These are phyloP conservation scores for Calephelis virginiensis DNA, from an alignment of 1,140 invertebrate species.

Conservation along the genomic window DNA sequence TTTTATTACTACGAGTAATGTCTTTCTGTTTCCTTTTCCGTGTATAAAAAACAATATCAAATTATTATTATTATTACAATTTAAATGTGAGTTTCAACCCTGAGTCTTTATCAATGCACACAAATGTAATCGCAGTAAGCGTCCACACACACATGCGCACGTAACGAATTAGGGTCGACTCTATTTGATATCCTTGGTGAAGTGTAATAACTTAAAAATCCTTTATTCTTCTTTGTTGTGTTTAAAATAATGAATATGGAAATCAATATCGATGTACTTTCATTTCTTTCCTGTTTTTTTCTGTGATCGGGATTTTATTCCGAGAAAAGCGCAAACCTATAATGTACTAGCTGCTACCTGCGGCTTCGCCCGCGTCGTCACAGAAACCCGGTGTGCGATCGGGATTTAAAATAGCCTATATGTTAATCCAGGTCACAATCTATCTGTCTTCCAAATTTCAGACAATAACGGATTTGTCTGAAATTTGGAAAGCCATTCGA, in stretches of 20 bases:
- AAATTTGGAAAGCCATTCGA: too few species aligned
- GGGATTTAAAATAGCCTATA: too few species aligned
- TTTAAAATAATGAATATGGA: not conserved
- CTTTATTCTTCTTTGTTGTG: slow-evolving; percentile 16
- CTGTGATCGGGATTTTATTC: too few species aligned
- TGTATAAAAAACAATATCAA: not conserved
- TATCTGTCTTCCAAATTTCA: too few species aligned
- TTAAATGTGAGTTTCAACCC: slow-evolving; percentile 39
- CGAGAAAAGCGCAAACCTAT: too few species aligned
- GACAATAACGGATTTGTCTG: too few species aligned
- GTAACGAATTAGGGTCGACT: slow-evolving; percentile 66
- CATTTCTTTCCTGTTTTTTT: not conserved
- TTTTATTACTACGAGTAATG: not conserved
- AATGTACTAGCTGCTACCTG: too few species aligned
- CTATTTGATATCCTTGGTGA: slow-evolving; percentile 38
- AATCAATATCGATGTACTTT: too few species aligned
- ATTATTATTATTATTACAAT: slow-evolving; percentile 16
- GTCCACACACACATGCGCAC: slow-evolving; percentile 38
- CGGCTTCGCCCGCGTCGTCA: too few species aligned
- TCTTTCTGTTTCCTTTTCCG: too few species aligned
- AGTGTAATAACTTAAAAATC: slow-evolving; percentile 34
- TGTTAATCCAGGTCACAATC: too few species aligned
- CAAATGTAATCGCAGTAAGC: slow-evolving; percentile 29
- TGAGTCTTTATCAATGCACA: slow-evolving; percentile 43
- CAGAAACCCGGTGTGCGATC: too few species aligned